A percentile compares a stretch with the other conserved stretches of the same genome.
Conservation (phyloP, 2,888 invertebrate species). For the Eudasyphora cyanicolor region DNA sequence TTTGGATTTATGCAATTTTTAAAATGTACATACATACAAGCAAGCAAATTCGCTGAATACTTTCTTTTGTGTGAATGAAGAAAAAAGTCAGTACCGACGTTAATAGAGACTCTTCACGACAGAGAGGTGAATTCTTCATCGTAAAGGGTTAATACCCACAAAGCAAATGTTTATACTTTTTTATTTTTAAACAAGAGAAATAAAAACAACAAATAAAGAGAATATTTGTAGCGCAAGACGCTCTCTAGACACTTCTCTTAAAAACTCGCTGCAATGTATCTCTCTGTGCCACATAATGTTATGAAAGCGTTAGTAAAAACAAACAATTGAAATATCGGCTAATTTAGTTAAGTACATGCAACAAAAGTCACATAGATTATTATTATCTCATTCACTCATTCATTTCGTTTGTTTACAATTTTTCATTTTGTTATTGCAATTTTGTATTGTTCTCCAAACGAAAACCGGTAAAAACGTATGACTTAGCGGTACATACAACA, state of each 20-base stretch:
- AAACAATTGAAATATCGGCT: constrained; percentile 25
- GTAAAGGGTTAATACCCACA: no score
- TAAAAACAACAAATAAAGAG: not conserved
- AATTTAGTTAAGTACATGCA: constrained; percentile 13
- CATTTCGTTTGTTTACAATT: constrained; percentile 38
- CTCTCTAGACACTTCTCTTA: not conserved
- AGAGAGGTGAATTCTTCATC: no score
- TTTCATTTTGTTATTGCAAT: constrained; percentile 9
- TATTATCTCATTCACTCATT: not conserved
- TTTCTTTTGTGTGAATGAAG: no score
- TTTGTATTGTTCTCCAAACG: not conserved
- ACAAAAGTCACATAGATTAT: not conserved
- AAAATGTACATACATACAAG: no score
- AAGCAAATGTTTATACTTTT: no score
- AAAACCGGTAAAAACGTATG: constrained; percentile 3
- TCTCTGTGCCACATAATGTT: not conserved
- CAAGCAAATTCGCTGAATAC: no score
- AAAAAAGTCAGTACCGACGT: no score
- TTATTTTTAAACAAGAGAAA: not conserved
- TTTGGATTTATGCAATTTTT: no score
- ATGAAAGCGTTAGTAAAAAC: constrained; percentile 37
- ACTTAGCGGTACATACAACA: not conserved
- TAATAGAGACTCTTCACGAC: no score
- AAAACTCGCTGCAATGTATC: not conserved
- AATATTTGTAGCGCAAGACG: not conserved